Evolutionary conservation across 2,888 invertebrate genomes (phyloP).

Genomic region (Agriotes lineatus): DNA sequence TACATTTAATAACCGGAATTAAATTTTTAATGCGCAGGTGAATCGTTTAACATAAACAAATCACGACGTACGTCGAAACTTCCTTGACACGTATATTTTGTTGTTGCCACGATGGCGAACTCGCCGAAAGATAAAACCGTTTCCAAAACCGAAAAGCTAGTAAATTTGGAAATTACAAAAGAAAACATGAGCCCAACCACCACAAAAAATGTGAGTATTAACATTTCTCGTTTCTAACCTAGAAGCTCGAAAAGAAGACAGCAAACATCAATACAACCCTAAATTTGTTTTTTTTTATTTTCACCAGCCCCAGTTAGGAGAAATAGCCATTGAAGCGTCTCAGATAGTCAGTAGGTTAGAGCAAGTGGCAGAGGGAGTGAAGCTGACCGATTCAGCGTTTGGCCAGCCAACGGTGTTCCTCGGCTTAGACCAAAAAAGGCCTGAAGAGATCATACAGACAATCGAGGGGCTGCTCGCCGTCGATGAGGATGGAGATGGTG

Average conservation of each 20-base stretch:
- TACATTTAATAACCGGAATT: too few species aligned
- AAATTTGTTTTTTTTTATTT: background rate
- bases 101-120: constrained; percentile 59
- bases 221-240: constrained; percentile 47
- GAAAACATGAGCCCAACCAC: constrained; percentile 41
- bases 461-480: constrained; percentile 73
- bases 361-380: constrained; percentile 62
- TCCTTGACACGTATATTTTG: constrained; percentile 14
- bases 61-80: constrained; percentile 3
- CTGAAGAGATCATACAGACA: constrained; percentile 72
- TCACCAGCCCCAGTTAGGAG: constrained; percentile 61
- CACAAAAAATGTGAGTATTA: constrained; percentile 50
- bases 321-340: constrained; percentile 66
- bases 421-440: constrained; percentile 62
- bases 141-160: constrained; percentile 50
- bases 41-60: background rate
- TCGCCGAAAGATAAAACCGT: constrained; percentile 51
- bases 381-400: constrained; percentile 54
- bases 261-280: background rate
- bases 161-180: constrained; percentile 54
- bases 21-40: too few species aligned
- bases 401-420: constrained; percentile 60
- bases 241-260: constrained; percentile 51
- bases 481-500: constrained; percentile 74
- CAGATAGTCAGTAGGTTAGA: constrained; percentile 66